Evolutionary conservation across 2,888 invertebrate genomes (phyloP), one percentile per base, ranked within the genome.

Genomic region (Camptogramma bilineatum): DNA sequence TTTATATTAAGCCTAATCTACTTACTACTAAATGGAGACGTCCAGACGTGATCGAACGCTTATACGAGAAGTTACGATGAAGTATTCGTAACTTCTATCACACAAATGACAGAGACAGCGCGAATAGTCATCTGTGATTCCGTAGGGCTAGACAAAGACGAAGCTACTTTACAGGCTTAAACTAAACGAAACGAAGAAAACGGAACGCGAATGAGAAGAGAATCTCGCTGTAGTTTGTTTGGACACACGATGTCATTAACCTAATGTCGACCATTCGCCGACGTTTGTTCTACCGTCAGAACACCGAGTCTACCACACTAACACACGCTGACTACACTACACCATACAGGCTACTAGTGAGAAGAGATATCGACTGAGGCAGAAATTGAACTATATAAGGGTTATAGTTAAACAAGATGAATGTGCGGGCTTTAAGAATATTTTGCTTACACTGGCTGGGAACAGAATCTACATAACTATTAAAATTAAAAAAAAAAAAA

Each of bases 191-290:
- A 34, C 34, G 10, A 16, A 39, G 39, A 39, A 78, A 34, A 53
- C 46, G 48, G 52, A 39, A 60, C 44, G 42, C 19, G 17, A 80
- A 75, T 47, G 24, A 61, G 60, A 24, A 17, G 46, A 24, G 46
- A 71, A 78, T 89, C 91, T 90, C 92, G 91, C 92, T 89, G 88
- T 79, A 82, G 86, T 91, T 91, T 91, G 91, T 90, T 90, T 83
- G 81, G 77, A 90, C 91, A 91, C 85, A 90, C 74, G 77, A 88
- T 87, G 88, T 75, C 76, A 87, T 88, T 90, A 91, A 88, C 84
- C 91, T 91, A 90, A 82, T 69, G 67, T 73, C 77, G 72, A 73
- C 74, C 74, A 68, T 72, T 68, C 70, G 70, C 69, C 71, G 70
- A 64, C 74, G 73, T 87, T 88, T 88, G 90, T 88, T 88, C 90